These are phyloP conservation scores for Yoshiicerus persimilis DNA, from an alignment of 1,140 invertebrate species.

Conservation along the genomic window DNA sequence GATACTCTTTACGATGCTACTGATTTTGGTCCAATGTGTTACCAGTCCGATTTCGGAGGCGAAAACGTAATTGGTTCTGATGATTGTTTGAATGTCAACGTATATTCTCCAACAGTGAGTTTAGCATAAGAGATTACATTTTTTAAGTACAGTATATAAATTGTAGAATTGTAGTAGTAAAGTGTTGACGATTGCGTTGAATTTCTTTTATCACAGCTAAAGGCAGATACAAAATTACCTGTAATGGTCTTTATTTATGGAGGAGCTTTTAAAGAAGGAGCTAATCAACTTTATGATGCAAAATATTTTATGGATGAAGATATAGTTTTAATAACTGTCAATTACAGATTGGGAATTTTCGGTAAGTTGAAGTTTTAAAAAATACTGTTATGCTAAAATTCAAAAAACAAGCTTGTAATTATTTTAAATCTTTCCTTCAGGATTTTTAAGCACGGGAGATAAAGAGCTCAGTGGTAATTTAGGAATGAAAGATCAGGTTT, in stretches of 20 bases:
- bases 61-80: neutral
- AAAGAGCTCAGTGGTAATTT: slow-evolving; percentile 36
- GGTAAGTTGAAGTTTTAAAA: neutral
- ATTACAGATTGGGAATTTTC: slow-evolving; percentile 3
- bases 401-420: neutral
- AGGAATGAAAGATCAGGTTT: slow-evolving; percentile 48
- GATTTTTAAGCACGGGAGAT: slow-evolving; percentile 36
- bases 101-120: neutral
- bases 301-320: slow-evolving; percentile 29
- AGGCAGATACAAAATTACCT: neutral
- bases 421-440: neutral
- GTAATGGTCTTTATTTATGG: slow-evolving; percentile 13
- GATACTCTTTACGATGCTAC: neutral
- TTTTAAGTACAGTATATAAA: too few relatives aligned
- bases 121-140: neutral
- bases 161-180: too few relatives aligned
- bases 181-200: too few relatives aligned
- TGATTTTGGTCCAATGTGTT: neutral
- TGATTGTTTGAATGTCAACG: slow-evolving; percentile 11
- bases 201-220: neutral
- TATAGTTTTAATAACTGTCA: neutral
- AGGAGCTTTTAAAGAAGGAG: neutral
- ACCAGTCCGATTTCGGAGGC: neutral
- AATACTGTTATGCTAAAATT: neutral
- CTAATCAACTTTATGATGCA: neutral